Percentiles rank a stretch among this genome's conserved stretches.
Conservation (phyloP, 2,888 invertebrate species). For the Charanyca ferruginea region DNA sequence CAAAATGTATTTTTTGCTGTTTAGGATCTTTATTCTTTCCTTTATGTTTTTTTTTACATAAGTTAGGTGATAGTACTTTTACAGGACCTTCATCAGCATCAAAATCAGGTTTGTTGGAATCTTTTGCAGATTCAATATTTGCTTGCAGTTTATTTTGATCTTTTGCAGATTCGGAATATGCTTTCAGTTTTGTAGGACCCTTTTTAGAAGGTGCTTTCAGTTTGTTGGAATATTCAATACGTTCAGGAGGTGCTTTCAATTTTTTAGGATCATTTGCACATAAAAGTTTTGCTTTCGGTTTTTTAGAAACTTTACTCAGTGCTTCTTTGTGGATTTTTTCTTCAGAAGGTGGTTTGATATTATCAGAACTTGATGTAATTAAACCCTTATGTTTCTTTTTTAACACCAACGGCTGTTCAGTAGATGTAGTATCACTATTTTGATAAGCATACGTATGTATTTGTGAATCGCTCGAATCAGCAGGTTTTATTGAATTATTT, state of each 20-base stretch:
- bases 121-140: not conserved
- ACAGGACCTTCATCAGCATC: not conserved
- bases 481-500: slow-evolving; percentile 1
- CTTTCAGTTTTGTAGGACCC: not conserved
- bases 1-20: not conserved
- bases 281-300: no score
- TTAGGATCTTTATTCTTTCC: not conserved
- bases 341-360: not conserved
- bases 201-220: not conserved
- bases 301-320: no score
- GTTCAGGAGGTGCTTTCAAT: not conserved
- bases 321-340: no score
- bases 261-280: no score
- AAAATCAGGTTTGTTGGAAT: not conserved
- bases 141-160: not conserved
- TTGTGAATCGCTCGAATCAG: not conserved
- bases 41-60: not conserved
- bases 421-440: no score
- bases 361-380: slow-evolving; percentile 13
- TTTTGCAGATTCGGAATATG: no score
- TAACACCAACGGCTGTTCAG: not conserved
- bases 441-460: no score
- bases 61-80: not conserved
- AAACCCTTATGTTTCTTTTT: not conserved
- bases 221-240: no score